These are phyloP conservation scores for Cladopsammia gracilis DNA, from an alignment of 64 coral and sea anemone genomes.

Conservation along the genomic window DNA sequence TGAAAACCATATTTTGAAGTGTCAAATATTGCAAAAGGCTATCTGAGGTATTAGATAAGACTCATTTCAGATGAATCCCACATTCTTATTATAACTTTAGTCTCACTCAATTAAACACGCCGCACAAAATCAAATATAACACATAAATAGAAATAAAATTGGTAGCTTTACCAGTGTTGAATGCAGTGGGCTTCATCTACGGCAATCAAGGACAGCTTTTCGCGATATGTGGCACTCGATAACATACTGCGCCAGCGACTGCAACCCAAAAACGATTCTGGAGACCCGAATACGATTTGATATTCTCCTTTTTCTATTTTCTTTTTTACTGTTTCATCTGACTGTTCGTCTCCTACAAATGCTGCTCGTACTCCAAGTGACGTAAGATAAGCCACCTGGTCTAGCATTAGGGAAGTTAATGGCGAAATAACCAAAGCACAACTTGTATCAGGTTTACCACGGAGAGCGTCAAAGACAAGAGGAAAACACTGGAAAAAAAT, in stretches of 20 bases:
- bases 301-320: no score
- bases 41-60: no score
- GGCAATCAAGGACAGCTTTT: not conserved
- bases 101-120: no score
- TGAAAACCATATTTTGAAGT: no score
- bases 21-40: no score
- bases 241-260: not conserved
- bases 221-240: not conserved
- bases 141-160: no score
- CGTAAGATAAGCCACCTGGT: not conserved
- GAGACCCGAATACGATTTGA: constrained; percentile 13
- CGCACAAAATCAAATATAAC: no score
- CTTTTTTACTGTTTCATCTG: not conserved
- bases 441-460: not conserved
- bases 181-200: constrained; percentile 22
- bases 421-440: constrained; percentile 8
- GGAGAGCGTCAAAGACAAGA: not conserved
- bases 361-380: not conserved
- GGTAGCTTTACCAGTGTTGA: not conserved
- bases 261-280: not conserved
- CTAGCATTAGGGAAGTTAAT: not conserved
- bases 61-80: no score
- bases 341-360: not conserved
- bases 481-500: not conserved
- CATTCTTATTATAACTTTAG: no score